Evolutionary conservation across 2,888 invertebrate species (phyloP).

Genomic region (Amblyjoppa proteus): DNA sequence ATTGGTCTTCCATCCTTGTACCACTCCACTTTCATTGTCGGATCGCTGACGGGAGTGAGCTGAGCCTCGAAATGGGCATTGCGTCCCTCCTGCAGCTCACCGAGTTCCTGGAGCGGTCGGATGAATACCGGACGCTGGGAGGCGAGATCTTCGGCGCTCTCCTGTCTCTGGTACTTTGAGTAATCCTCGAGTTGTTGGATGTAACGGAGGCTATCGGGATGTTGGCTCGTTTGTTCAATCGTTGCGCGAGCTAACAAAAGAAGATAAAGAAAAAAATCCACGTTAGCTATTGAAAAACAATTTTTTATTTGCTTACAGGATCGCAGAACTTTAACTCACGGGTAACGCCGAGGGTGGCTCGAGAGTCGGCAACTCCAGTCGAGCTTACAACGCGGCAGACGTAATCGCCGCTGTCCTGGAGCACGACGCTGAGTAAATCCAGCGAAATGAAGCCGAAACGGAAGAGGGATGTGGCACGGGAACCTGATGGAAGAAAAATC

Average conservation of each 20-base stretch:
- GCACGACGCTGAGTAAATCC: slow-evolving; percentile 94
- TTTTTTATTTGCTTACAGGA: not conserved
- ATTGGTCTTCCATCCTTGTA: slow-evolving; percentile 97
- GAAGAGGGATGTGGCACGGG: slow-evolving; percentile 97
- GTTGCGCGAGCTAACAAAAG: slow-evolving; percentile 89
- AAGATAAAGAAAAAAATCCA: not conserved
- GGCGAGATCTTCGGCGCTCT: slow-evolving; percentile 93
- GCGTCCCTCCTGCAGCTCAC: slow-evolving; percentile 95
- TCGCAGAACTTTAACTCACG: slow-evolving; percentile 79
- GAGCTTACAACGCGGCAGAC: slow-evolving; percentile 95
- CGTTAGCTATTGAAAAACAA: not conserved
- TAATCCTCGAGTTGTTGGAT: slow-evolving; percentile 96
- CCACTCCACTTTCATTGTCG: slow-evolving; percentile 98
- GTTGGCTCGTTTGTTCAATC: slow-evolving; percentile 95
- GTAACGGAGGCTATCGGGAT: slow-evolving; percentile 96
- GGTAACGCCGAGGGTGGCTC: slow-evolving; percentile 92
- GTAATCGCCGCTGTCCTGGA: slow-evolving; percentile 96
- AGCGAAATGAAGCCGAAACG: slow-evolving; percentile 99
- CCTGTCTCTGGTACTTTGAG: slow-evolving; percentile 93
- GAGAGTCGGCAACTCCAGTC: slow-evolving; percentile 94
- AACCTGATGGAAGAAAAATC: slow-evolving; percentile 88
- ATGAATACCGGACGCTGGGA: slow-evolving; percentile 95
- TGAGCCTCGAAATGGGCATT: slow-evolving; percentile 98
- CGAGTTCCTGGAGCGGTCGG: slow-evolving; percentile 93
- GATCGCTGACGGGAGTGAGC: slow-evolving; percentile 96